Evolutionary conservation across 1,140 invertebrate genomes (phyloP).

Genomic region (Centruroides vittatus): DNA sequence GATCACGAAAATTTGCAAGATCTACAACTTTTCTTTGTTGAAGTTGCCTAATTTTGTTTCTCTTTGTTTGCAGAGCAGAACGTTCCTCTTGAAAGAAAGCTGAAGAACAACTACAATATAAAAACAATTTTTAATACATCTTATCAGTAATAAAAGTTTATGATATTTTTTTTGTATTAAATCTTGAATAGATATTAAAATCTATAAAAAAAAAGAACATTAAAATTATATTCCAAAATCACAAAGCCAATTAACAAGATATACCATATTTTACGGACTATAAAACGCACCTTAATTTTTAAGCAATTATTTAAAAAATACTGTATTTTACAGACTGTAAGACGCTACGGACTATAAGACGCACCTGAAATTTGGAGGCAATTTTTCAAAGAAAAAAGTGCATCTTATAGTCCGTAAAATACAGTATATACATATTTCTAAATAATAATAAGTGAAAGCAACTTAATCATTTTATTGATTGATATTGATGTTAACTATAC

Average conservation of each 20-base stretch:
- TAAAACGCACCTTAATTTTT: no score
- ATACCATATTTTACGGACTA: no score
- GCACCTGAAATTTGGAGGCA: no score
- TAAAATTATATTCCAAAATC: background rate
- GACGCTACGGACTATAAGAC: no score
- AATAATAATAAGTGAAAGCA: no score
- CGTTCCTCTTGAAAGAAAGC: constrained; percentile 94
- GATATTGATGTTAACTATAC: no score
- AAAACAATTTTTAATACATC: background rate
- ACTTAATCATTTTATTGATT: no score
- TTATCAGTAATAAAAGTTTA: constrained; percentile 4
- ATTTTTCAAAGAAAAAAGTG: no score
- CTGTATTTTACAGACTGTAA: no score
- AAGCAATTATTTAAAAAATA: no score
- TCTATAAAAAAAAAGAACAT: background rate
- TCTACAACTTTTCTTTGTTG: constrained; percentile 88
- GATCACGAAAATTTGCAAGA: constrained; percentile 61
- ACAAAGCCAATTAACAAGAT: background rate
- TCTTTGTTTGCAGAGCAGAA: constrained; percentile 69
- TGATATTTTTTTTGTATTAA: constrained; percentile 3
- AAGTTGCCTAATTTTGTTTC: constrained; percentile 80
- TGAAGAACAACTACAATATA: constrained; percentile 32
- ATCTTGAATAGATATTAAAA: background rate
- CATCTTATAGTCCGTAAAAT: no score
- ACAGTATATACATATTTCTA: no score